Conservation (phyloP, 2,888 invertebrate genomes). For the Hyposoter dolosus region DNA sequence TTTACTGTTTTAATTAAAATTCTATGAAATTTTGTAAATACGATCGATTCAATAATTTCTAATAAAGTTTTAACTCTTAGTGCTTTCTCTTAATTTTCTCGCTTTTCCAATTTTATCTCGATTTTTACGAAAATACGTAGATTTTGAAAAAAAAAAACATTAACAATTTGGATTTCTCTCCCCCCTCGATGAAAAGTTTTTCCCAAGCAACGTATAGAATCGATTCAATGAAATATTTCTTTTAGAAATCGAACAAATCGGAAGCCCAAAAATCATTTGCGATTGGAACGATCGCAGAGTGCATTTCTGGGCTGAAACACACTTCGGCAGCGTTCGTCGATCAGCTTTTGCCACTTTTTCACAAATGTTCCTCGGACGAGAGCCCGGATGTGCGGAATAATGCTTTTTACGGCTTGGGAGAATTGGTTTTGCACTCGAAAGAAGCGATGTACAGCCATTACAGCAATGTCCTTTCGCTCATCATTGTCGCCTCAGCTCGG, state of each 20-base stretch:
- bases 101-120: no score
- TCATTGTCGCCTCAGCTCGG: constrained; percentile 88
- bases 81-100: no score
- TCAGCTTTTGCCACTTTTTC: constrained; percentile 88
- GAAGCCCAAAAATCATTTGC: constrained; percentile 90
- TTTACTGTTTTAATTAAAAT: no score
- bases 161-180: no score
- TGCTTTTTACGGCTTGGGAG: constrained; percentile 91
- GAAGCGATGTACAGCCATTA: constrained; percentile 88
- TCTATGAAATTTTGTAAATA: no score
- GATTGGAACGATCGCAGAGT: constrained; percentile 91
- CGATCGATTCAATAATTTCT: no score
- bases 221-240: background rate
- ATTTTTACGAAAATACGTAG: no score
- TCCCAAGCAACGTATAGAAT: background rate
- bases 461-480: constrained; percentile 88
- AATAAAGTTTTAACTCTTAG: no score
- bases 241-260: constrained; percentile 88
- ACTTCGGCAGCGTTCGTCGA: constrained; percentile 87
- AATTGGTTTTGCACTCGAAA: constrained; percentile 89
- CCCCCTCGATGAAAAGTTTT: background rate
- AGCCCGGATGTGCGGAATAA: constrained; percentile 92
- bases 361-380: constrained; percentile 87
- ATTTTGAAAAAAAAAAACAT: no score
- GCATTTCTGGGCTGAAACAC: constrained; percentile 88